A percentile compares a stretch with the other conserved stretches of the same genome.
phyloP scores from a whole-genome alignment of 2,888 invertebrate genomes.

The Odontothrips loti region DNA sequence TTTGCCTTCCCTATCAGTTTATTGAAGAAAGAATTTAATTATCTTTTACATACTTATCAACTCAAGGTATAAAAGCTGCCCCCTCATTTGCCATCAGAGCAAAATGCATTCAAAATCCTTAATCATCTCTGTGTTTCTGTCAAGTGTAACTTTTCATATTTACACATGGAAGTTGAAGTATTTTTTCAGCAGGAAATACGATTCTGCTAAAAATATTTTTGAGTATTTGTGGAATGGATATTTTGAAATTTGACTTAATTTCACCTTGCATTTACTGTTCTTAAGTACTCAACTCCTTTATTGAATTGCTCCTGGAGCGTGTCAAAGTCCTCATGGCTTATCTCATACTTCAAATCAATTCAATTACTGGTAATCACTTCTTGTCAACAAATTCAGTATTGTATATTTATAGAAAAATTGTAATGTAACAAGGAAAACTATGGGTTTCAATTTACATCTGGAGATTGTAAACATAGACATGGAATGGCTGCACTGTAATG shows the following conservation, averaged over 20 bases:
- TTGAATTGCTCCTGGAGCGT: background rate
- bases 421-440: background rate
- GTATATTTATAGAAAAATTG: background rate
- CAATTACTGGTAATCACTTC: slow-evolving; percentile 9
- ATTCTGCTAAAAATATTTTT: background rate
- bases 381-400: background rate
- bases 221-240: background rate
- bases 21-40: slow-evolving; percentile 33
- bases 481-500: background rate
- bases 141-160: too few relatives aligned
- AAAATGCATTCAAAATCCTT: too few relatives aligned
- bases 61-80: too few relatives aligned
- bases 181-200: too few relatives aligned
- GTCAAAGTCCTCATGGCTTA: slow-evolving; percentile 9
- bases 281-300: background rate
- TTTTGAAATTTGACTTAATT: background rate
- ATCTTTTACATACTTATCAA: slow-evolving; percentile 30
- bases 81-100: too few relatives aligned
- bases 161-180: too few relatives aligned
- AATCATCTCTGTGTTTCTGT: too few relatives aligned
- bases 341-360: background rate
- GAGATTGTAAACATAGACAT: background rate
- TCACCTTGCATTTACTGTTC: slow-evolving; percentile 10
- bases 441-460: background rate
- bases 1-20: slow-evolving; percentile 12